A percentile compares a stretch with the other conserved stretches of the same genome.
These are phyloP conservation scores for Xyrichtys novacula DNA, from an alignment of 2,797 vertebrate species.

Conservation along the genomic window DNA sequence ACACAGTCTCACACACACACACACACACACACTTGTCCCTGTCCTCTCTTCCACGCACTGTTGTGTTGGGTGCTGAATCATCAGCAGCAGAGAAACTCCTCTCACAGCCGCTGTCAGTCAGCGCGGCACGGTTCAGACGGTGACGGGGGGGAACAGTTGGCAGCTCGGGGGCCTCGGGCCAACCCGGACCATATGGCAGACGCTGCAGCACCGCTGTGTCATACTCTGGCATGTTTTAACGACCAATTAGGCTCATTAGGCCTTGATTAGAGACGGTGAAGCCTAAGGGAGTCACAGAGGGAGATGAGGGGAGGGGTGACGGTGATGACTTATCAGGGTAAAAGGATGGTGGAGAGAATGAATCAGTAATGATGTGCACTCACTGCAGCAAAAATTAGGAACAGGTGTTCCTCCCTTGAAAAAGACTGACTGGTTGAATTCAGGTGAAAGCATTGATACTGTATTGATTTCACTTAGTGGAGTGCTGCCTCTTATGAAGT, in stretches of 20 bases:
- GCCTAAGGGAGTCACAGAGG: constrained; percentile 73
- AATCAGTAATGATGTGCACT: constrained; percentile 69
- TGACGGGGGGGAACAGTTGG: constrained; percentile 76
- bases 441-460: constrained; percentile 38
- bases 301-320: constrained; percentile 17
- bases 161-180: constrained; percentile 79
- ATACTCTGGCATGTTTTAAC: constrained; percentile 86
- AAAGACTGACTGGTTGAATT: constrained; percentile 35
- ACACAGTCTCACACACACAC: background rate
- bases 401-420: constrained; percentile 63
- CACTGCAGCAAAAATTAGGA: constrained; percentile 56
- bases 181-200: constrained; percentile 83
- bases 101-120: constrained; percentile 69
- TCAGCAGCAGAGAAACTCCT: constrained; percentile 74
- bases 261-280: constrained; percentile 84
- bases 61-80: constrained; percentile 73
- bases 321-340: constrained; percentile 73
- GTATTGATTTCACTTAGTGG: constrained; percentile 35
- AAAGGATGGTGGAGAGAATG: constrained; percentile 62
- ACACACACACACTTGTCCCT: constrained; percentile 20
- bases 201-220: constrained; percentile 77
- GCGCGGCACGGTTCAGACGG: constrained; percentile 49
- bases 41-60: constrained; percentile 29
- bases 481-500: background rate
- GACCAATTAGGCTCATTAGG: constrained; percentile 90